Conservation (phyloP, 64 coral and sea anemone species). For the Pocillopora damicornis region DNA sequence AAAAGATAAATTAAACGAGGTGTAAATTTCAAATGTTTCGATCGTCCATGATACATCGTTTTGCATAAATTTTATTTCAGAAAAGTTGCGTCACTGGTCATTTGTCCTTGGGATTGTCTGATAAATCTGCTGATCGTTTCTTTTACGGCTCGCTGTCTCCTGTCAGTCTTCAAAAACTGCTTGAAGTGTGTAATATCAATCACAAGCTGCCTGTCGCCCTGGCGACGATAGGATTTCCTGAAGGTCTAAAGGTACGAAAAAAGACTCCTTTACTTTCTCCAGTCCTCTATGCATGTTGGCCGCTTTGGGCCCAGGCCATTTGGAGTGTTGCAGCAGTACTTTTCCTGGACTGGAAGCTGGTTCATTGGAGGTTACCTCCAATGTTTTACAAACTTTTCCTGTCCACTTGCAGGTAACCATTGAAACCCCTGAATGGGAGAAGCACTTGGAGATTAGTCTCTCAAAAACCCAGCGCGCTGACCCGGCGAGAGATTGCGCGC, state of each 20-base stretch:
- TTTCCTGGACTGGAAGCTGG: too few relatives aligned
- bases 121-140: slow-evolving; percentile 64
- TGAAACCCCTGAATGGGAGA: too few relatives aligned
- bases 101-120: slow-evolving; percentile 68
- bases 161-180: slow-evolving; percentile 75
- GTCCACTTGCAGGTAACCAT: too few relatives aligned
- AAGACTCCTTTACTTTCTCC: background rate
- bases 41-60: background rate
- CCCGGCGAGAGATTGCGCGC: too few relatives aligned
- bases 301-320: too few relatives aligned
- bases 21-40: background rate
- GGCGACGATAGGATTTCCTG: slow-evolving; percentile 80
- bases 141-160: slow-evolving; percentile 81
- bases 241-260: slow-evolving; percentile 60
- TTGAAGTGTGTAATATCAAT: slow-evolving; percentile 38
- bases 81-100: slow-evolving; percentile 77
- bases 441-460: too few relatives aligned
- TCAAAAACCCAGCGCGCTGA: too few relatives aligned
- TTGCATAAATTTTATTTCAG: slow-evolving; percentile 18
- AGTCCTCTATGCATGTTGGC: too few relatives aligned
- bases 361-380: too few relatives aligned
- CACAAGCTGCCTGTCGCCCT: slow-evolving; percentile 61
- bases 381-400: too few relatives aligned
- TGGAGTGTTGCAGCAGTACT: too few relatives aligned
- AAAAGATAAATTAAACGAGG: background rate